Evolutionary conservation across 2,888 invertebrate species (phyloP), one percentile per base, ranked within the genome.

Genomic region (Thyatira batis): DNA sequence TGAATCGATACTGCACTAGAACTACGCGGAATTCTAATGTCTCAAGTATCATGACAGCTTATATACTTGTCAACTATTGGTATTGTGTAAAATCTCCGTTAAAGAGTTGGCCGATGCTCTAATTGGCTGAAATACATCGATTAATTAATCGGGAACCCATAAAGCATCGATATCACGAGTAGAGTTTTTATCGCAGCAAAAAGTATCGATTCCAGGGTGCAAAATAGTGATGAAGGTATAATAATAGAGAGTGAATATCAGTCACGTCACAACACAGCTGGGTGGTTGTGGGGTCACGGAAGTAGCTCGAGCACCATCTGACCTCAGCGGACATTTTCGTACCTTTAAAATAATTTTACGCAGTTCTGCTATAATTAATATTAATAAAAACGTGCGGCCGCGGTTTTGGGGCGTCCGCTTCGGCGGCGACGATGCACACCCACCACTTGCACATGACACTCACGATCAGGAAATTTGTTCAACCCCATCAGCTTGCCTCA

Each of bases 271-370:
- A 13, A 13, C 33, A 13, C 10, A 30, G 4, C 17, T 17, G n/a
- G n/a, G 17, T 39, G 39, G 4, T 17, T 3, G 3, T 23, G 6
- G 3, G 17, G 39, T 8, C 17, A 17, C 39, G 39, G 17, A 39
- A 65, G 73, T 76, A 76, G 75, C 73, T 69, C 73, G 61, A 76
- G 78, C 80, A 79, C 77, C 83, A 71, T 70, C 77, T 79, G 74
- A 78, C 82, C 80, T 80, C 77, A 73, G 87, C 87, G 85, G 89
- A 89, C 89, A 86, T 92, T 92, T 92, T 90, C 91, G 72, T 81
- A 86, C 86, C 87, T 89, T 85, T 90, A 85, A 79, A 71, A 71
- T 76, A 80, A 82, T 2, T 48, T 87, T 90, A 84, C 78, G 80
- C 80, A 82, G 79, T 80, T 82, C 91, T 92, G 91, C 91, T 67